Base-by-base conservation (phyloP, 2,888 invertebrate species). In the Troides oblongomaculatus region DNA sequence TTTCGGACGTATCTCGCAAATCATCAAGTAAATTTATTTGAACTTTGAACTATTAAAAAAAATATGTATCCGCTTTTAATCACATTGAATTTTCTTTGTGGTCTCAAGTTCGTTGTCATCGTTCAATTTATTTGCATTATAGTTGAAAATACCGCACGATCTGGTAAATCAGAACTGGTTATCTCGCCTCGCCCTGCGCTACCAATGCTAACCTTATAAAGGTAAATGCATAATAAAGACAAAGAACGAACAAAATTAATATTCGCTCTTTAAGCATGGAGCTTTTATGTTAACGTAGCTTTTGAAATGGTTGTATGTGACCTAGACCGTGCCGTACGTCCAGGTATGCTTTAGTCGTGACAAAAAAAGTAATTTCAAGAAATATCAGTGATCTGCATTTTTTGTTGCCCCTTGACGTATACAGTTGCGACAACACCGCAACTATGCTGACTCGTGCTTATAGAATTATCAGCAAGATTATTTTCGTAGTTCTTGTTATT, bases 111-210 rank as follows among this genome's bases (percentile, higher is more conserved):
- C 86, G 85, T 84, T 86, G 86, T 87, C 87, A 88, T 81, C 84
- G 83, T 75, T 79, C 81, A 85, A 84, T 85, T 84, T 87, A 90
- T 89, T 88, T 88, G 85, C 86, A 89, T 88, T 89, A 83, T 77
- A 83, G 83, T 87, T 87, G 88, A 88, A 90, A 89, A 90, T 88
- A 86, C 87, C 81, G 80, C 89, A 88, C 89, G 88, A 89, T 87
- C 87, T 88, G 86, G 87, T 89, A 89, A 90, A 89, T 88, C 86
- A 86, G 86, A 88, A 91, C 91, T 80, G 89, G 91, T 91, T 91
- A 87, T 74, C 74, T 79, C 77, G 81, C 82, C 83, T 84, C 81
- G 81, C 84, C 82, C 84, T 83, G 78, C 78, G 78, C 80, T 69
- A 72, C 74, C 74, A 74, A 74, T 77, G 73, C 75, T 74, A 72